Evolutionary conservation across 35 echinoderm and acorn worm genomes (phyloP), one percentile per base, ranked within the genome.

Genomic region (Apostichopus parvimensis): DNA sequence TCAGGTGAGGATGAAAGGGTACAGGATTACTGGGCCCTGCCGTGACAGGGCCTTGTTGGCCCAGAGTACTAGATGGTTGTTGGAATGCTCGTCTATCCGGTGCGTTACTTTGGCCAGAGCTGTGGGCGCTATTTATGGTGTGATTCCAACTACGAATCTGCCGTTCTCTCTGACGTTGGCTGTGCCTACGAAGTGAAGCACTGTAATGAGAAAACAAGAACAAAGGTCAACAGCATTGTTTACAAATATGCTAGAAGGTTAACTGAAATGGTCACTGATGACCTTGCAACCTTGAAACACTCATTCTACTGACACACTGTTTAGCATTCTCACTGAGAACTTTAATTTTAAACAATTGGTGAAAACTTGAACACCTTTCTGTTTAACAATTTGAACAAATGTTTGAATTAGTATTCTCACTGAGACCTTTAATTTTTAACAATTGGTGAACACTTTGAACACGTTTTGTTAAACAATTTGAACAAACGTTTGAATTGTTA

Each of bases 81-180:
- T 99, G 97, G 92, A 99, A 99, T 90, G 97, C 95, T 94, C 95
- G 77, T 84, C 95, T 87, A 88, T 99, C 97, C 54, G 91, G 93
- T 80, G 57, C 80, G 26, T 12, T 82, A 58, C 72, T 94, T 57
- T 77, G 62, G 59, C 62, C 87, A 79, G 59, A 92, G 62, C 61
- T 87, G 89, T 90, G 76, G 54, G 61, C 84, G 13, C 77, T 93
- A 75, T 53, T 87, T 56, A 77, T 90, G 23, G 86, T 45, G 82
- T 93, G 78, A 91, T 94, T 93, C 77, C 88, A 73, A 57, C 80
- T 98, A 53, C 96, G 87, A 34, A 94, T 80, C 86, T 94, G 92
- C 65, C 97, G 87, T 70, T 99, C 97, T 56, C 95, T 71, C 78
- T 96, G 95, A 22, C 97, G 87, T 87, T 99, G 97, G 89, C 97